Evolutionary conservation across 2,113 vertebrate genomes (phyloP).

Genomic region (Coregonus clupeaformis): DNA sequence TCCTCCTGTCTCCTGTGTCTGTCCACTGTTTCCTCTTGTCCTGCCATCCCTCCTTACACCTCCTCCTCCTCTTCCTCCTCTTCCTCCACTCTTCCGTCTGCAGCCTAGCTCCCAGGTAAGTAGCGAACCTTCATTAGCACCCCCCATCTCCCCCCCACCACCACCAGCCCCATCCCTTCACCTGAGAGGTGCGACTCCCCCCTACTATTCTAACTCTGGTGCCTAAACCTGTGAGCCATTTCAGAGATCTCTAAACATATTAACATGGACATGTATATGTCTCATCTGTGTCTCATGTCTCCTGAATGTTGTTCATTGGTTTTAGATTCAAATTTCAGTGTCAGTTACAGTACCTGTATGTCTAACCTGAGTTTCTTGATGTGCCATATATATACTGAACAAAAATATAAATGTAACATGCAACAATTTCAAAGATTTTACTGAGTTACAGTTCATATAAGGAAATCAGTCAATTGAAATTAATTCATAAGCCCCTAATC

Average conservation of each 20-base stretch:
- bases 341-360: not conserved
- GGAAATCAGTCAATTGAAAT: no score
- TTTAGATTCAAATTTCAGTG: not conserved
- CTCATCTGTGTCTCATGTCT: not conserved
- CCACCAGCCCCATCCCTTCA: not conserved
- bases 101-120: slow-evolving; percentile 92
- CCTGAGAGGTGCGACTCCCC: not conserved
- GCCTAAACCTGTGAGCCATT: not conserved
- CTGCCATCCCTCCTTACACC: slow-evolving; percentile 33
- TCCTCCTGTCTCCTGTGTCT: slow-evolving; percentile 43
- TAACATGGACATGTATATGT: not conserved
- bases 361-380: not conserved
- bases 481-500: no score
- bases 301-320: not conserved
- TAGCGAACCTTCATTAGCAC: slow-evolving; percentile 15
- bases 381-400: no score
- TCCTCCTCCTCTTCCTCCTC: slow-evolving; percentile 64
- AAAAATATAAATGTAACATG: no score
- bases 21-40: slow-evolving; percentile 50
- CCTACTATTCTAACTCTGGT: slow-evolving; percentile 21
- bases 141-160: not conserved
- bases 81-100: slow-evolving; percentile 76
- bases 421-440: no score
- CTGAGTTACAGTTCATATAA: no score
- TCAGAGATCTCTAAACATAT: no score